phyloP scores from a whole-genome alignment of 2,888 invertebrate genomes.

The Protonemura montana region DNA sequence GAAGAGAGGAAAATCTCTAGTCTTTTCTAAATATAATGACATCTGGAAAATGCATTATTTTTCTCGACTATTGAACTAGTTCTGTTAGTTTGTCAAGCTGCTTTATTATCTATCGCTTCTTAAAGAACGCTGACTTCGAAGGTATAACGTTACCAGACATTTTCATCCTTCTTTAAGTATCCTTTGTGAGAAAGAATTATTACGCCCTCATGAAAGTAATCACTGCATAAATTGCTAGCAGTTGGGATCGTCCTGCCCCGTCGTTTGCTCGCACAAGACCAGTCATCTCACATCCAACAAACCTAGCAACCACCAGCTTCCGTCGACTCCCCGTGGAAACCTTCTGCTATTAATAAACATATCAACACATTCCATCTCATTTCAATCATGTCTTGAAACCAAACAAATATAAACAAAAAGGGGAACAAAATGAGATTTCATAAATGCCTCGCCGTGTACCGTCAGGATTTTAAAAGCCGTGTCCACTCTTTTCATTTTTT shows the following conservation, averaged over 20 bases:
- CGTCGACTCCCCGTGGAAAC: no score
- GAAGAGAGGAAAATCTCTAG: neutral
- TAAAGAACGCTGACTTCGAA: neutral
- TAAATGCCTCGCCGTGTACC: no score
- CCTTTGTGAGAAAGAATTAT: neutral
- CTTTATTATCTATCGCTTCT: slow-evolving; percentile 12
- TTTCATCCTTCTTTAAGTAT: neutral
- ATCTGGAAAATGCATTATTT: neutral
- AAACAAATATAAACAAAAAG: no score
- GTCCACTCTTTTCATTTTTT: neutral
- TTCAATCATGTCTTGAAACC: no score
- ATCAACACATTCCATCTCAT: no score
- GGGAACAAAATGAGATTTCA: no score
- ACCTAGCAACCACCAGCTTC: no score
- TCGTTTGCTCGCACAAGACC: neutral
- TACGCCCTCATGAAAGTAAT: neutral
- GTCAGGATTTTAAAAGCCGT: no score
- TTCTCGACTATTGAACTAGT: neutral
- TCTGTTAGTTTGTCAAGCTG: neutral
- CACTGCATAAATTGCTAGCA: neutral
- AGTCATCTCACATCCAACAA: neutral
- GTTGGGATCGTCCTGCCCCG: neutral
- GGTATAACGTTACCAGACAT: neutral
- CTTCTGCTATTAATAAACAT: no score
- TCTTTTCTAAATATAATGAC: slow-evolving; percentile 7